Evolutionary conservation across 1,140 invertebrate species (phyloP).

Genomic region (Macrobrachium nipponense): DNA sequence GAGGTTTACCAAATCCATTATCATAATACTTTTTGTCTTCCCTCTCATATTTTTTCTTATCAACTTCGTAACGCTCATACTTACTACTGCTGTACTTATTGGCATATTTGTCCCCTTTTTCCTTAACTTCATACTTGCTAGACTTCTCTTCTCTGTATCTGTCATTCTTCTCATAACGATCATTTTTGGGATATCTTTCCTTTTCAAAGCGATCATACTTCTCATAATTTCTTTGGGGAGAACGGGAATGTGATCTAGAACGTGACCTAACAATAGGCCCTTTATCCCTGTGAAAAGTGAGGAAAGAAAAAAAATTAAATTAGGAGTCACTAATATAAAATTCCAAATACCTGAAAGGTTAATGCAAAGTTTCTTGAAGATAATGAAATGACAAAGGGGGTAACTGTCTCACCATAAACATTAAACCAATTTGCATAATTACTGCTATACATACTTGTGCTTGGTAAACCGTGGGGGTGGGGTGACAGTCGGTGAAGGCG

Average conservation of each 20-base stretch:
- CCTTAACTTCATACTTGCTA: conserved; percentile 43
- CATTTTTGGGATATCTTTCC: conserved; percentile 35
- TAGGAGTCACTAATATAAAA: neutral
- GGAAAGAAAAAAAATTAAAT: neutral
- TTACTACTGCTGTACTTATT: conserved; percentile 39
- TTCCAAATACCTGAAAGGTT: no score
- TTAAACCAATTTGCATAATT: no score
- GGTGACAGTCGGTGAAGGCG: conserved; percentile 46
- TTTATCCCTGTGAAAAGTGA: conserved; percentile 36
- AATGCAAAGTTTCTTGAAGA: no score
- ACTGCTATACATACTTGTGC: conserved; percentile 35
- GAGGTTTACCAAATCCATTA: conserved; percentile 52
- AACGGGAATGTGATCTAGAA: conserved; percentile 40
- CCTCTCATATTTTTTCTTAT: conserved; percentile 52
- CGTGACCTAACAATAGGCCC: conserved; percentile 43
- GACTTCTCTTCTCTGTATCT: conserved; percentile 45
- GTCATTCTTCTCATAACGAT: conserved; percentile 51
- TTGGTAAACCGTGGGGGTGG: conserved; percentile 51
- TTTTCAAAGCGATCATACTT: conserved; percentile 54
- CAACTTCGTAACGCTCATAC: conserved; percentile 40
- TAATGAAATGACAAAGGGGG: no score
- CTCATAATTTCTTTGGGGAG: conserved; percentile 46
- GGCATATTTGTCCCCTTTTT: conserved; percentile 47
- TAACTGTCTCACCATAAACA: no score
- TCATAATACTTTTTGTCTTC: conserved; percentile 57